These are phyloP conservation scores for Oncopodura yosiiana DNA, from an alignment of 1,140 invertebrate species.

Conservation along the genomic window DNA sequence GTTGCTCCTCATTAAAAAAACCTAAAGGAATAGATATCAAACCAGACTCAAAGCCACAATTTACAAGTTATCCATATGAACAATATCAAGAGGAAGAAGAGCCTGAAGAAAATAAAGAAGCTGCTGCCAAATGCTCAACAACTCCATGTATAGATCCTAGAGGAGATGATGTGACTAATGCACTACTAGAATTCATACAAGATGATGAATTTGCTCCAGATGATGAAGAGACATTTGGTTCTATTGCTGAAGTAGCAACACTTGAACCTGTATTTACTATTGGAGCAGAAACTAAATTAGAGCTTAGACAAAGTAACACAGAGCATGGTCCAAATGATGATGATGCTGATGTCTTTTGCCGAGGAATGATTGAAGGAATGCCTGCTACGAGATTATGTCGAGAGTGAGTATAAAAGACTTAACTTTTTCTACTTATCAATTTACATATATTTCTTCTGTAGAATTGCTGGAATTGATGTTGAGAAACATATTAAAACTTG, in stretches of 20 bases:
- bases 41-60: constrained; percentile 24
- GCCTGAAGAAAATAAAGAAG: constrained; percentile 21
- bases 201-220: constrained; percentile 33
- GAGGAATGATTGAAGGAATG: constrained; percentile 33
- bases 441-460: no score
- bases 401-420: no score
- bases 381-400: constrained; percentile 30
- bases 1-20: constrained; percentile 32
- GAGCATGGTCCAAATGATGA: constrained; percentile 17
- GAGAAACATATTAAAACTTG: constrained; percentile 29
- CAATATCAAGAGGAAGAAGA: constrained; percentile 27
- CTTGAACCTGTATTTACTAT: constrained; percentile 26
- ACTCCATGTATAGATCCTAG: constrained; percentile 30
- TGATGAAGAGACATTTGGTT: constrained; percentile 16
- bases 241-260: not conserved
- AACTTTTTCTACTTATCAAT: no score
- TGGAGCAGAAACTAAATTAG: no score
- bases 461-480: constrained; percentile 28
- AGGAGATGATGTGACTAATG: constrained; percentile 30
- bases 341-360: constrained; percentile 30
- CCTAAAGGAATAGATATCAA: constrained; percentile 16
- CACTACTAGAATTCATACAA: constrained; percentile 25
- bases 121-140: constrained; percentile 24
- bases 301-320: no score
- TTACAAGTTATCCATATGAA: constrained; percentile 30